Conservation (phyloP, 2,113 vertebrate species). For the Drymodes brunneopygia region DNA sequence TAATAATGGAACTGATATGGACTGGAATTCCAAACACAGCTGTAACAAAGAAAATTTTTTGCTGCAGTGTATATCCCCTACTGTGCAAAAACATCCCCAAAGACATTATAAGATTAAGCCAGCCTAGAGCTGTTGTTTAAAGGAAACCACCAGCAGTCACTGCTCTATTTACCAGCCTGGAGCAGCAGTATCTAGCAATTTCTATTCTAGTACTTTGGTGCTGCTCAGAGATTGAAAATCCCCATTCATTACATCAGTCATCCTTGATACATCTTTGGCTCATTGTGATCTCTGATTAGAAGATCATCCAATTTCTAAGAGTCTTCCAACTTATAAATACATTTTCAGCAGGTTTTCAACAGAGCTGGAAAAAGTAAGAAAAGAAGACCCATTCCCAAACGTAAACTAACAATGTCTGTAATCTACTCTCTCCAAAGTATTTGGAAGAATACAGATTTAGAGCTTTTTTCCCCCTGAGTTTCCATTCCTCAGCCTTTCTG, state of each 20-base stretch:
- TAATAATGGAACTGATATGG: not conserved
- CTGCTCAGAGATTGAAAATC: not conserved
- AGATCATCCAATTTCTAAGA: not conserved
- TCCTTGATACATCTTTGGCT: not conserved
- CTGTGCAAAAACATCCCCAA: not conserved
- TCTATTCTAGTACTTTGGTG: not conserved
- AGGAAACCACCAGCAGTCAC: not conserved
- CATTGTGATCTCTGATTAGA: not conserved
- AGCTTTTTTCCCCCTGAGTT: fast-evolving
- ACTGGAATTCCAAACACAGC: not conserved
- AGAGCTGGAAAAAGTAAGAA: not conserved
- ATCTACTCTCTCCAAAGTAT: not conserved
- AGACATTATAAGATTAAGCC: not conserved
- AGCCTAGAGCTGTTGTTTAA: not conserved
- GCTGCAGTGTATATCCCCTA: not conserved
- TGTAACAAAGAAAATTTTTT: not conserved
- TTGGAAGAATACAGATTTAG: not conserved
- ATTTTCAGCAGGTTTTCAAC: not conserved
- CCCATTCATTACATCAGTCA: not conserved
- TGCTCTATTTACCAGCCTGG: not conserved
- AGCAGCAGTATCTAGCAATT: not conserved
- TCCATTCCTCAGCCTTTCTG: not conserved
- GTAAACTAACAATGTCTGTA: not conserved
- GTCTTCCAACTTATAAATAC: not conserved
- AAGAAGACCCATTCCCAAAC: not conserved